phyloP scores from a whole-genome alignment of 2,888 invertebrate genomes.

The Dermolepida albohirtum region DNA sequence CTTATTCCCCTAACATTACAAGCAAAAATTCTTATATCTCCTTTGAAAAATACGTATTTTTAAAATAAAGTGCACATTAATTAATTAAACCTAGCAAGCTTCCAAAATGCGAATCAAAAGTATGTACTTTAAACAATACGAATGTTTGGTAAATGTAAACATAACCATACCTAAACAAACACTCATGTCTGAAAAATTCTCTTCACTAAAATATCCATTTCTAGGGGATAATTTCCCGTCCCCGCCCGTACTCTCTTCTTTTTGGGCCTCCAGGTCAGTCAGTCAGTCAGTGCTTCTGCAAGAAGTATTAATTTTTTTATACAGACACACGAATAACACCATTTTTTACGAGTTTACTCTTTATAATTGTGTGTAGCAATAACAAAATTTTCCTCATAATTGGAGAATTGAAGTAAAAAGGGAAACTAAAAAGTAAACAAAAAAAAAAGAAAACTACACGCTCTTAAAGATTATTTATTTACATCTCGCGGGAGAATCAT shows the following conservation, averaged over 20 bases:
- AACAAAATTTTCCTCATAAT: constrained; percentile 7
- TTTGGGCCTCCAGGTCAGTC: constrained; percentile 59
- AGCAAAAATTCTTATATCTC: too few relatives aligned
- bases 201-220: constrained; percentile 51
- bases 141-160: constrained; percentile 26
- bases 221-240: constrained; percentile 55
- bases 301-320: constrained; percentile 32
- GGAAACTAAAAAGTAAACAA: constrained; percentile 13
- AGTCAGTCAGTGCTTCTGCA: constrained; percentile 36
- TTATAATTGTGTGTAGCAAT: background rate
- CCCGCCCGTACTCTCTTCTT: constrained; percentile 55
- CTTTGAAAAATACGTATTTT: too few relatives aligned
- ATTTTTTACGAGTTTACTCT: constrained; percentile 16
- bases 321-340: constrained; percentile 26
- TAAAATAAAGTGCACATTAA: too few relatives aligned
- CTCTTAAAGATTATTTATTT: constrained; percentile 42
- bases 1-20: too few relatives aligned
- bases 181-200: constrained; percentile 58
- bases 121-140: constrained; percentile 8
- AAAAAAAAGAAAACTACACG: constrained; percentile 26
- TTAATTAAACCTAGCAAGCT: too few relatives aligned
- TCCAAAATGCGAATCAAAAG: background rate
- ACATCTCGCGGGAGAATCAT: constrained; percentile 40
- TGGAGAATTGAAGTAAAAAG: background rate
- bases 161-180: constrained; percentile 59